Evolutionary conservation across 2,113 vertebrate species (phyloP).

Genomic region (Morone saxatilis): DNA sequence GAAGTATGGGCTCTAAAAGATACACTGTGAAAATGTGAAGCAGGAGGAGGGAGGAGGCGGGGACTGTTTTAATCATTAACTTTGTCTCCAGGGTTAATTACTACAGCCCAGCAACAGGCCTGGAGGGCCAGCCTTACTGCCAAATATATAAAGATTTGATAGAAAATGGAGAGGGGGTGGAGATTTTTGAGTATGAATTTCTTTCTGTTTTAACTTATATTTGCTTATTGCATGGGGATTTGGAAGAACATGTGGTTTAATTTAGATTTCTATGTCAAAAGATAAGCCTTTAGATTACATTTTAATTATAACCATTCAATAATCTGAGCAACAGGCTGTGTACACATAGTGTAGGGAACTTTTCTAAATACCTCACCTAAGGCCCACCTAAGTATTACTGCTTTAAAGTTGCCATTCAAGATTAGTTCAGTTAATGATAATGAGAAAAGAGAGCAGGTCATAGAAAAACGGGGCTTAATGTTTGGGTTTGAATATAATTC

Average conservation of each 20-base stretch:
- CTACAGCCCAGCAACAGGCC: constrained; percentile 45
- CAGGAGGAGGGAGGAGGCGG: constrained; percentile 27
- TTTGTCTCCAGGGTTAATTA: constrained; percentile 73
- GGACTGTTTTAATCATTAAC: constrained; percentile 76
- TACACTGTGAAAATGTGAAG: constrained; percentile 70
- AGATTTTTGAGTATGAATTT: background rate
- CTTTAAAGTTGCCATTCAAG: background rate
- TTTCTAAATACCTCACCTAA: background rate
- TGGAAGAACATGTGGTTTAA: background rate
- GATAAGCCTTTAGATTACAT: background rate
- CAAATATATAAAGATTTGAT: constrained; percentile 33
- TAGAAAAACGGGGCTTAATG: background rate
- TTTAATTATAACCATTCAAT: background rate
- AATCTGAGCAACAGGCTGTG: background rate
- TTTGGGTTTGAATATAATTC: background rate
- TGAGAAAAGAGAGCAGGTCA: background rate
- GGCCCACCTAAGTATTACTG: background rate
- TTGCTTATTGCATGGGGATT: background rate
- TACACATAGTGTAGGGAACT: background rate
- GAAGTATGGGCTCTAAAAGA: constrained; percentile 84
- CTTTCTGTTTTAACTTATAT: constrained; percentile 1
- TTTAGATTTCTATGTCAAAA: background rate
- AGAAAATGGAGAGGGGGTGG: background rate
- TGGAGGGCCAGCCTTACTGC: constrained; percentile 19
- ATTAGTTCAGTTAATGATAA: background rate